phyloP scores from a whole-genome alignment of 2,113 vertebrate genomes.

The Rissa tridactyla region DNA sequence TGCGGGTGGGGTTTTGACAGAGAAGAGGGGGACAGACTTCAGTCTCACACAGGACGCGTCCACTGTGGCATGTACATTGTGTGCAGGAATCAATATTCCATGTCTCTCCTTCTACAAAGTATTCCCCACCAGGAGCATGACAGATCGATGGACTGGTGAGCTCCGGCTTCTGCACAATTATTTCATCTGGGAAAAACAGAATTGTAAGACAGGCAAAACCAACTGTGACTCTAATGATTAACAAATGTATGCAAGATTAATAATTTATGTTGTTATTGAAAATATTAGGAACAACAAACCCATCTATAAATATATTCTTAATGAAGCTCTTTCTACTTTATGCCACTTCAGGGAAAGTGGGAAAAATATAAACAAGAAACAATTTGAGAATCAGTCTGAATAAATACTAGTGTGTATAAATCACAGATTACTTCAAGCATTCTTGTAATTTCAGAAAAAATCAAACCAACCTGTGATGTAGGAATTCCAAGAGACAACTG shows the following conservation, averaged over 20 bases:
- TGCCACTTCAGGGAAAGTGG: neutral
- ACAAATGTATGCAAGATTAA: neutral
- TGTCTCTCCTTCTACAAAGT: slow-evolving; percentile 87
- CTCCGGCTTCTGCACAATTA: slow-evolving; percentile 80
- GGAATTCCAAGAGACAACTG: neutral
- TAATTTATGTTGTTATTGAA: neutral
- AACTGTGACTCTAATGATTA: neutral
- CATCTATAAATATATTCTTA: neutral
- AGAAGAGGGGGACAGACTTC: slow-evolving; percentile 90
- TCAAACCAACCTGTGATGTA: neutral
- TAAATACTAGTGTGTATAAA: neutral
- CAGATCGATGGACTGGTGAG: slow-evolving; percentile 83
- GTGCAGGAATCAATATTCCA: slow-evolving; percentile 92
- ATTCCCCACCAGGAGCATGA: slow-evolving; percentile 87
- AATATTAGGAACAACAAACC: neutral
- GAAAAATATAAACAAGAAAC: neutral
- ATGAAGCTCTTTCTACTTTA: neutral
- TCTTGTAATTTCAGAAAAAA: neutral
- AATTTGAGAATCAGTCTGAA: neutral
- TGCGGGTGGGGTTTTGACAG: slow-evolving; percentile 85
- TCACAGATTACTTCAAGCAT: neutral
- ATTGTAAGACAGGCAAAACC: neutral
- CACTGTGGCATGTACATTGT: slow-evolving; percentile 87
- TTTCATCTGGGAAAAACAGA: slow-evolving; percentile 77
- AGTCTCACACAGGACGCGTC: slow-evolving; percentile 88